Evolutionary conservation across 2,888 invertebrate species (phyloP).

Genomic region (Danaus chrysippus): DNA sequence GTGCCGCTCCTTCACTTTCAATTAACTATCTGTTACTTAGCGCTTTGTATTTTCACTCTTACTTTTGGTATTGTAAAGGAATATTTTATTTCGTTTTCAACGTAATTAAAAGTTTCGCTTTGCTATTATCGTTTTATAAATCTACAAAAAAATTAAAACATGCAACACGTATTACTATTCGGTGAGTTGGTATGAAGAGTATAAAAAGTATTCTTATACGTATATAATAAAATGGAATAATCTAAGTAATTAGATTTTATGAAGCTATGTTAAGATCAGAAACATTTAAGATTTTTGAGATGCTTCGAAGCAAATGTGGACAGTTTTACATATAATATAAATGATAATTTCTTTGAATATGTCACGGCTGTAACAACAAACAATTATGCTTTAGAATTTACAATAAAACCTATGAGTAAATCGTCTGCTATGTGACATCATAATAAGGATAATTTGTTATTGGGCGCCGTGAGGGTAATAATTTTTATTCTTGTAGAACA

Average conservation of each 20-base stretch:
- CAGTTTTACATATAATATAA: background rate
- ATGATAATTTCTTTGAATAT: background rate
- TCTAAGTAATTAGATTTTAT: too few species aligned
- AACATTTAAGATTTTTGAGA: background rate
- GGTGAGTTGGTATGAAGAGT: too few species aligned
- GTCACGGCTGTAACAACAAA: background rate
- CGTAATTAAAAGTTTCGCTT: background rate
- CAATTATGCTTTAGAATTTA: background rate
- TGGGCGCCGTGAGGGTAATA: constrained; percentile 5
- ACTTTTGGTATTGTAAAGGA: constrained; percentile 37
- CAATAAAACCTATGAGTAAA: constrained; percentile 7
- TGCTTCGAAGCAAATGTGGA: background rate
- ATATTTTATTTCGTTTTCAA: constrained; percentile 14
- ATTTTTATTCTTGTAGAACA: constrained; percentile 15
- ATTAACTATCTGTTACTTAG: constrained; percentile 41
- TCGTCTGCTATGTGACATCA: constrained; percentile 24
- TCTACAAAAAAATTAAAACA: too few species aligned
- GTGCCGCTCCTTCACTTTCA: constrained; percentile 41
- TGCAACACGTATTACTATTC: too few species aligned
- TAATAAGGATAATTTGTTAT: constrained; percentile 26
- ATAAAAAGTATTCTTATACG: too few species aligned
- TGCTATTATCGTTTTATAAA: background rate
- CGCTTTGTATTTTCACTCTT: constrained; percentile 41
- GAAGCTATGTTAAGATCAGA: background rate
- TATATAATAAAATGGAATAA: too few species aligned